Conservation (phyloP, 30 jellyfish, hydroid and myxozoan species). For the Cassiopea xamachana region DNA sequence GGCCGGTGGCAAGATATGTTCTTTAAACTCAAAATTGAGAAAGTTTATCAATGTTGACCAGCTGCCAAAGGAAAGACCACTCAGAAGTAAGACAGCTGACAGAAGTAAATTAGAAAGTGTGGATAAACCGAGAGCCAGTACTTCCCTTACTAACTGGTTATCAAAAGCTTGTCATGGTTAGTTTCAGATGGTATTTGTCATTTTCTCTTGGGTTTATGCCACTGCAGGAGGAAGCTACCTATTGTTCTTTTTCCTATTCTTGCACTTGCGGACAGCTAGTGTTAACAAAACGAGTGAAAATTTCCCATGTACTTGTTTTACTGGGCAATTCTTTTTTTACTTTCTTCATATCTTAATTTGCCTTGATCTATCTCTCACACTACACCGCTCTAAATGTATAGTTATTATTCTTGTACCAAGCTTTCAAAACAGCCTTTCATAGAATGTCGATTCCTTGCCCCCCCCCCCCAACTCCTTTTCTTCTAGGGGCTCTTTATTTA, state of each 20-base stretch:
- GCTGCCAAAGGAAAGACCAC: constrained; percentile 59
- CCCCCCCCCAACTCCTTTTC: too few relatives aligned
- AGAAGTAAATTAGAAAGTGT: neutral
- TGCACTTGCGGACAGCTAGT: neutral
- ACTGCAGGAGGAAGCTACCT: too few relatives aligned
- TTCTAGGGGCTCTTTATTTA: too few relatives aligned
- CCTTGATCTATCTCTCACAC: too few relatives aligned
- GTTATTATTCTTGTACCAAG: too few relatives aligned
- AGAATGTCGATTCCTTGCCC: too few relatives aligned
- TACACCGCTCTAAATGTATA: too few relatives aligned
- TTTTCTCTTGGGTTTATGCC: too few relatives aligned
- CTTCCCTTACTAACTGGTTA: constrained; percentile 48
- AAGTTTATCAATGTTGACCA: constrained; percentile 10
- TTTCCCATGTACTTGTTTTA: neutral
- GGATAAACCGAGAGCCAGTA: neutral
- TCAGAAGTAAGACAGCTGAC: constrained; percentile 32
- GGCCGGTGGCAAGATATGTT: constrained; percentile 44
- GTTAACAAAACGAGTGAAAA: neutral
- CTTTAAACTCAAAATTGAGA: constrained; percentile 33
- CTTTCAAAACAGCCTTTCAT: too few relatives aligned
- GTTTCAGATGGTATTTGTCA: neutral
- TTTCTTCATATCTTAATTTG: neutral
- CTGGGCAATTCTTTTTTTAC: neutral
- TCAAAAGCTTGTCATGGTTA: constrained; percentile 39
- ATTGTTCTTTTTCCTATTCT: neutral